phyloP scores from a whole-genome alignment of 2,888 invertebrate genomes.

The Chymomyza procnemis region DNA sequence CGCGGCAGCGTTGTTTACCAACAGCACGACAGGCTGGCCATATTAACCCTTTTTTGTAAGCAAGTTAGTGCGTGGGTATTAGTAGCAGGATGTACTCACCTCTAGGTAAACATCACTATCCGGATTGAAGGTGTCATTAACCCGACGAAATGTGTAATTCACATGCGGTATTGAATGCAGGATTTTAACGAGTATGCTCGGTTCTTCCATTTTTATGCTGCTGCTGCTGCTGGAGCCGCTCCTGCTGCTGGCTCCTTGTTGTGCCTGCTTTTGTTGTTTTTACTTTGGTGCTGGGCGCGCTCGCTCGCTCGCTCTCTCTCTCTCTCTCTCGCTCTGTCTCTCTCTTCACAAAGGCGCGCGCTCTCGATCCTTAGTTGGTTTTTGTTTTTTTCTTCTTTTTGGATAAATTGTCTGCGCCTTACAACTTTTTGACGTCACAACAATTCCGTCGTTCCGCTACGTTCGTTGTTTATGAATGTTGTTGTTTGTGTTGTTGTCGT shows the following conservation, averaged over 20 bases:
- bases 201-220: slow-evolving; percentile 82
- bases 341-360: neutral
- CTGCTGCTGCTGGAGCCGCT: slow-evolving; percentile 23
- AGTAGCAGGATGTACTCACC: slow-evolving; percentile 81
- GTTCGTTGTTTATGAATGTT: neutral
- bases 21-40: neutral
- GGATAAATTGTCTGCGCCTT: slow-evolving; percentile 30
- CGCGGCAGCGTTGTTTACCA: slow-evolving; percentile 1
- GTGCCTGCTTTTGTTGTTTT: slow-evolving; percentile 21
- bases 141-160: slow-evolving; percentile 91
- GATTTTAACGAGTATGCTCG: slow-evolving; percentile 90
- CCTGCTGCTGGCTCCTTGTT: slow-evolving; percentile 13
- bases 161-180: slow-evolving; percentile 94
- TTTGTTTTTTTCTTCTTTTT: slow-evolving; percentile 23
- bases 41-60: slow-evolving; percentile 10
- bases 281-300: slow-evolving; percentile 6
- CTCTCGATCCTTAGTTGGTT: neutral
- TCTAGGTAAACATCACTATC: slow-evolving; percentile 93
- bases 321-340: slow-evolving; percentile 11
- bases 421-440: slow-evolving; percentile 5
- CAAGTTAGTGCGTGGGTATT: neutral
- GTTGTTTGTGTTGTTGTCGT: slow-evolving; percentile 19
- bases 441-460: neutral
- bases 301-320: slow-evolving; percentile 12
- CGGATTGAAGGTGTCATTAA: slow-evolving; percentile 95